Base-by-base conservation (phyloP, 2,797 vertebrate species). In the Loris lydekkerianus region DNA sequence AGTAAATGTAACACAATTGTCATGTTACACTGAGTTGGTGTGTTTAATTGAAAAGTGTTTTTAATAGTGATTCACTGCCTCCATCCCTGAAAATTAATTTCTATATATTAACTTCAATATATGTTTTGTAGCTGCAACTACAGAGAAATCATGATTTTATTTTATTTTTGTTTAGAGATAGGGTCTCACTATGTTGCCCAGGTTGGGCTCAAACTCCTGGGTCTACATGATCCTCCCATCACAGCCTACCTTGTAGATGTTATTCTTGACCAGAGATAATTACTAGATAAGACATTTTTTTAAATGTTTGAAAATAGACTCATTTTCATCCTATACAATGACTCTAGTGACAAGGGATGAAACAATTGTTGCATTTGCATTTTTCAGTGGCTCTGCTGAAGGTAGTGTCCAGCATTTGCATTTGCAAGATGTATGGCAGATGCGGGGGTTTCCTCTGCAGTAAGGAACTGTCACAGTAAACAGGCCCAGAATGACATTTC, bases 101-200 rank as follows among this genome's bases (percentile, higher is more conserved):
- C 3, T 76, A 91, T 15, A 53, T 53, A 10, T 40, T 49, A 95
- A 63, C 40, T 81, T 85, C 37, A 67, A 20, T 40, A 58, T 15
- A 20, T 15, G 81, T 49, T 92, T 75, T 73, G 25, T 43, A 94
- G 69, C 3, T 96, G 61, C 93, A 77, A 8, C 75, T 92, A 69
- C 15, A 34, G 17, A 49, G 7, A 86, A 65, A 46, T 63, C 61
- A 25, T 25, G 9, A 53, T 63, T 25, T 63, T 11, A 63, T 14
- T 18, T 58, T 58, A 58, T 58, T 58, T 58, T 67, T 29, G 14
- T 31, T 31, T 67, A n/a, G 65, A 67, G 17, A 67, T 34, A 18
- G 31, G 65, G 65, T 67, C 15, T 67, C 3, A 67, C 7, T n/a
- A 8, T 20, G 17, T 67, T 67, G 65, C 65, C 7, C 31, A 67